These are phyloP conservation scores for Nephrotoma appendiculata DNA, from an alignment of 2,888 invertebrate species.

Conservation along the genomic window DNA sequence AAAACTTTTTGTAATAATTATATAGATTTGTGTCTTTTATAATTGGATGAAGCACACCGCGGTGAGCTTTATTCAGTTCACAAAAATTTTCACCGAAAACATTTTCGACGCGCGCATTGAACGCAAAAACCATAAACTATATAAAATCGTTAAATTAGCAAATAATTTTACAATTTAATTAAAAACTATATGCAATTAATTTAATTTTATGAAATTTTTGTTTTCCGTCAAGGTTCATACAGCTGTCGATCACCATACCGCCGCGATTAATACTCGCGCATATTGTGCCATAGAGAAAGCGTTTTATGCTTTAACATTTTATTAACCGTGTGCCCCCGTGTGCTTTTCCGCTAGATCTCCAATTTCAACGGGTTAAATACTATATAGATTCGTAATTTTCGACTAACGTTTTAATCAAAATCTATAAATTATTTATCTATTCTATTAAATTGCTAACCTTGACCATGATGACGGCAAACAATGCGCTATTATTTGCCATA, in stretches of 20 bases:
- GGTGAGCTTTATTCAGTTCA: not conserved
- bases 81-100: not conserved
- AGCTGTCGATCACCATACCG: not conserved
- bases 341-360: not conserved
- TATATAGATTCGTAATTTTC: not conserved
- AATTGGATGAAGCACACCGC: not conserved
- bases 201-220: not conserved
- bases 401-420: not conserved
- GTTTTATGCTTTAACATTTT: not conserved
- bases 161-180: not conserved
- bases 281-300: not conserved
- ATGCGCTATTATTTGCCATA: not conserved
- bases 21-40: not conserved
- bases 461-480: not conserved
- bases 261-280: not conserved
- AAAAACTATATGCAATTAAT: not conserved
- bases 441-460: not conserved
- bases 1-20: not conserved
- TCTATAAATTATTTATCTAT: not conserved
- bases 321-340: not conserved
- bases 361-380: not conserved
- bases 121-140: not conserved
- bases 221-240: not conserved
- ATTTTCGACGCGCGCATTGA: not conserved
- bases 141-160: not conserved